These are phyloP conservation scores for Onychorhynchus coronatus DNA, from an alignment of 2,113 vertebrate species.

Conservation along the genomic window DNA sequence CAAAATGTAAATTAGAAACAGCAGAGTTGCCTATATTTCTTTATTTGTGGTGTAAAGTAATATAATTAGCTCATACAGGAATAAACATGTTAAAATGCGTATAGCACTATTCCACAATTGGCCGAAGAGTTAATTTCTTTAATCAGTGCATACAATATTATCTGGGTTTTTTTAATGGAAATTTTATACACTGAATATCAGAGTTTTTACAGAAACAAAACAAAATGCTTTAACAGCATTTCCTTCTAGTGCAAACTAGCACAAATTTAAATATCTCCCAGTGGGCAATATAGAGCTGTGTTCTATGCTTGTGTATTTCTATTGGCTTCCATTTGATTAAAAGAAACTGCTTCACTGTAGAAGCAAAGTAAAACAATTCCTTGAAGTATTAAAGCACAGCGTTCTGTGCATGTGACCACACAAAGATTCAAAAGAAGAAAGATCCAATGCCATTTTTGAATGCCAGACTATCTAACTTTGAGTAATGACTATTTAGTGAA, in stretches of 20 bases:
- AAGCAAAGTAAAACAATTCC: conserved; percentile 54
- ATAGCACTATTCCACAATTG: background rate
- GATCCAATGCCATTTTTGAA: background rate
- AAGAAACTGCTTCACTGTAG: conserved; percentile 56
- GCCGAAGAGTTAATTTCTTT: background rate
- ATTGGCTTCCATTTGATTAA: conserved; percentile 60
- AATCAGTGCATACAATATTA: background rate
- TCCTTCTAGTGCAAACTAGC: conserved; percentile 70
- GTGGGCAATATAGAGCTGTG: conserved; percentile 55
- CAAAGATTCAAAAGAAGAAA: background rate
- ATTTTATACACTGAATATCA: background rate
- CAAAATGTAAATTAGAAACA: background rate
- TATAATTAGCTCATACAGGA: background rate
- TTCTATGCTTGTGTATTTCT: background rate
- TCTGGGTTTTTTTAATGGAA: background rate
- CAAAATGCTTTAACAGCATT: conserved; percentile 68
- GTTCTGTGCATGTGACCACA: background rate
- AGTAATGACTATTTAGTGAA: background rate
- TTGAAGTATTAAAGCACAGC: background rate
- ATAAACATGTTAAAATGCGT: background rate
- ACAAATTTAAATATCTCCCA: conserved; percentile 77
- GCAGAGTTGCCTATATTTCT: background rate
- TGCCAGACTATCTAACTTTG: background rate
- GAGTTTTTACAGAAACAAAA: background rate
- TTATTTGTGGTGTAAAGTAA: background rate